Evolutionary conservation across 2,113 vertebrate species (phyloP), one percentile per base, ranked within the genome.

Genomic region (Catharus bicknelli): DNA sequence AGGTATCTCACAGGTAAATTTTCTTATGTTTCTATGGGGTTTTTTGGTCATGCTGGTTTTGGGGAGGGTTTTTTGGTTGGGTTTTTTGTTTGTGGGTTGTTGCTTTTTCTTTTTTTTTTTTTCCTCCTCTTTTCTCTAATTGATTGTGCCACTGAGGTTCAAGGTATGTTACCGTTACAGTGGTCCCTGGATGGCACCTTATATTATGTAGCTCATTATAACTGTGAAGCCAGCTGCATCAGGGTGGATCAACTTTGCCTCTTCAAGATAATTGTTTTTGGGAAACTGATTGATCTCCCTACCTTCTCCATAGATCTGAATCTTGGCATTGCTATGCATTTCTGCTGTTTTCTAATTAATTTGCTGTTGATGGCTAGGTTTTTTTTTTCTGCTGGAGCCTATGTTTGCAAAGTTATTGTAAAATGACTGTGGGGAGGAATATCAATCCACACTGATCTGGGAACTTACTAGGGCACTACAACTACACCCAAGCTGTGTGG

Each of bases 1-100:
- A 62, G n/a, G 15, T 66, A 11, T 20, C 22, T 38, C 16, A 16
- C 3, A 62, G 36, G 30, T 73, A 29, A 36, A 42, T 82, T 79
- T 76, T 83, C 21, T 70, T 57, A 14, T 1, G 20, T 36, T 67
- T 68, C 11, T 36, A 0, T 64, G 29, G 27, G 4, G 0, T 1
- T 27, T 38, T 72, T 53, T 78, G 64, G 13, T 72, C 36, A 13
- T 43, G 21, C 13, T 38, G 51, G 15, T 26, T 63, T 74, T 54
- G 11, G n/a, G 29, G 25, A 64, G 5, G 7, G 30, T 34, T 18
- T 50, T 72, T 57, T 64, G 9, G 17, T 32, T 21, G 25, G 9
- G 2, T 19, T 69, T 40, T 72, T 47, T 63, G 9, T 38, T 40
- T 55, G 5, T 11, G 10, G 4, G 8, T 13, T 66, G 22, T 13